Evolutionary conservation across 2,113 vertebrate genomes (phyloP).

Genomic region (Pachypanchax playfairii): DNA sequence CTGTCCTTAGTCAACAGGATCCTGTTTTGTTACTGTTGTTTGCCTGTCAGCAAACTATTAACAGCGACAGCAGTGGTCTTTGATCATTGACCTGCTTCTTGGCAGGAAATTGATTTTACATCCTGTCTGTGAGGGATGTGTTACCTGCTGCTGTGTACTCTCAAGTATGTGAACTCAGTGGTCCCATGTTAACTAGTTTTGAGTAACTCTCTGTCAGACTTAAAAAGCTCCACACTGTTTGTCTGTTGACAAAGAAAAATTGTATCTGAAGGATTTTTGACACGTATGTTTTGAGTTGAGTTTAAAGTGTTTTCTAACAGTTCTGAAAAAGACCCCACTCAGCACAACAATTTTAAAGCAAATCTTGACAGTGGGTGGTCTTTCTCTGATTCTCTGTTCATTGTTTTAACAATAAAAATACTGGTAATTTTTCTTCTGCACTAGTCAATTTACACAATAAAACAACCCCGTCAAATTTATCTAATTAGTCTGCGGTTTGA

Average conservation of each 20-base stretch:
- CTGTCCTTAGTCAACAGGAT: conserved; percentile 10
- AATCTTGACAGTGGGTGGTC: conserved; percentile 22
- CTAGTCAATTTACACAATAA: too few relatives aligned
- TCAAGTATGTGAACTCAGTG: conserved; percentile 26
- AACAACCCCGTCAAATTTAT: too few relatives aligned
- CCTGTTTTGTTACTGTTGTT: conserved; percentile 30
- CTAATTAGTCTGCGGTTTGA: too few relatives aligned
- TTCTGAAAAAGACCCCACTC: conserved; percentile 22
- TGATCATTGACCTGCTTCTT: conserved; percentile 53
- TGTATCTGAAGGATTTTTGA: conserved; percentile 37
- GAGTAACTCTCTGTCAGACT: conserved; percentile 36
- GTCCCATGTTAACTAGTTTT: conserved; percentile 41
- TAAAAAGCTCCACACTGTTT: conserved; percentile 19
- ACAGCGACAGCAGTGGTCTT: conserved; percentile 36
- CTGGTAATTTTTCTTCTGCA: too few relatives aligned
- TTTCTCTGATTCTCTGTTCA: conserved; percentile 14
- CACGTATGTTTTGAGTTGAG: conserved; percentile 22
- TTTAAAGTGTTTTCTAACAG: conserved; percentile 23
- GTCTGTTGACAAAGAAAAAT: conserved; percentile 27
- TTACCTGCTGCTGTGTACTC: conserved; percentile 25
- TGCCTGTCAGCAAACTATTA: conserved; percentile 36
- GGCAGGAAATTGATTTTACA: conserved; percentile 57
- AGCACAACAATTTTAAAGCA: conserved; percentile 8
- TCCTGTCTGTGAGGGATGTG: conserved; percentile 33
- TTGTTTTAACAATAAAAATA: too few relatives aligned